phyloP scores from a whole-genome alignment of 2,797 vertebrate species.

The Carcharodon carcharias region DNA sequence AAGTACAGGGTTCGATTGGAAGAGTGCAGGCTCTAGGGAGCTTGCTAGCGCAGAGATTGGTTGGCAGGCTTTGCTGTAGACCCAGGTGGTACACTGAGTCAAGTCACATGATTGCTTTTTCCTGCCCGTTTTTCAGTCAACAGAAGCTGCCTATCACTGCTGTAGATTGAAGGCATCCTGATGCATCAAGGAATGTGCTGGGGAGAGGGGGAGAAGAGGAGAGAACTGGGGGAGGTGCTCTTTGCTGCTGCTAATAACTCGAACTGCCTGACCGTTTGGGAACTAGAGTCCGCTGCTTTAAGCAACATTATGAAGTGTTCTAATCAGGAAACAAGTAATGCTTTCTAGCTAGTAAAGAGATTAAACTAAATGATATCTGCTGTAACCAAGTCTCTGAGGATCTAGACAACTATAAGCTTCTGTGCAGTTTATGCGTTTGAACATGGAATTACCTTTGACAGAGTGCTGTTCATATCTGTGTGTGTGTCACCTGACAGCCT shows the following conservation, averaged over 20 bases:
- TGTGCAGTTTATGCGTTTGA: slow-evolving; percentile 44
- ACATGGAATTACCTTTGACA: slow-evolving; percentile 58
- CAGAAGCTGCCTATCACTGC: slow-evolving; percentile 43
- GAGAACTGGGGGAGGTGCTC: neutral
- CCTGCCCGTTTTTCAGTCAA: slow-evolving; percentile 44
- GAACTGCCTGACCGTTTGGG: slow-evolving; percentile 40
- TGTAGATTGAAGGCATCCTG: slow-evolving; percentile 43
- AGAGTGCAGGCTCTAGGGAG: neutral
- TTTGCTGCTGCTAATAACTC: slow-evolving; percentile 16
- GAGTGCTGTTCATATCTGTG: slow-evolving; percentile 60
- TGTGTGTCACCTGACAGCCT: slow-evolving; percentile 86
- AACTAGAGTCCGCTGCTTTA: slow-evolving; percentile 40
- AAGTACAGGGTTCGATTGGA: neutral
- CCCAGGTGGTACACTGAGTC: slow-evolving; percentile 50
- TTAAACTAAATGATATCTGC: neutral
- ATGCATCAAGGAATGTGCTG: slow-evolving; percentile 46
- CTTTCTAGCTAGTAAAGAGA: neutral
- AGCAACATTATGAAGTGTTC: neutral
- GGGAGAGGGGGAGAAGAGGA: slow-evolving; percentile 41
- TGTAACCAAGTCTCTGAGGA: neutral
- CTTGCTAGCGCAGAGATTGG: slow-evolving; percentile 39
- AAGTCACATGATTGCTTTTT: slow-evolving; percentile 49
- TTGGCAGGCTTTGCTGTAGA: slow-evolving; percentile 44
- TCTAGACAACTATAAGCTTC: neutral
- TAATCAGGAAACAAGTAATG: neutral